Evolutionary conservation across 37 sponge, comb jelly and placozoan species (phyloP).

Genomic region (Cladorhizidae sp.): DNA sequence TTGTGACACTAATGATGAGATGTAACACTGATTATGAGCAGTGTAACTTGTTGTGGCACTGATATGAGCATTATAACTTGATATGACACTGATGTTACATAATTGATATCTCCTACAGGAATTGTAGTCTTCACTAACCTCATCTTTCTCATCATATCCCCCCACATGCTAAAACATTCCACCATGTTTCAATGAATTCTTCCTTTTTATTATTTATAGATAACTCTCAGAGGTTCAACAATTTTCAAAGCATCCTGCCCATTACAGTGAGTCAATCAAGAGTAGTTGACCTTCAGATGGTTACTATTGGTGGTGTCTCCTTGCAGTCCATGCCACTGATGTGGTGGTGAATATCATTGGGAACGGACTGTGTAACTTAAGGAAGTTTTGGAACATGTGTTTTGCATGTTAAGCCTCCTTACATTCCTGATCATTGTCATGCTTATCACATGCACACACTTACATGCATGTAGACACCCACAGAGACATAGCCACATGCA

Average conservation of each 20-base stretch:
- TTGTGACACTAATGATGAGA: too few species aligned
- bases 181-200: not conserved
- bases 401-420: too few species aligned
- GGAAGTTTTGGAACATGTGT: conserved; percentile 73
- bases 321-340: conserved; percentile 73
- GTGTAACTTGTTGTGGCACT: too few species aligned
- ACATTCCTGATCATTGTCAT: not conserved
- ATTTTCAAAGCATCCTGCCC: conserved; percentile 7
- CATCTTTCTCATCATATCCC: conserved; percentile 42
- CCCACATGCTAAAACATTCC: not conserved
- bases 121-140: conserved; percentile 37
- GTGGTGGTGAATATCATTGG: conserved; percentile 64
- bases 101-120: conserved; percentile 31
- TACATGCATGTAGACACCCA: not conserved
- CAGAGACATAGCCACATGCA: not conserved
- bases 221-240: not conserved
- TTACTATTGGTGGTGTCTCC: not conserved
- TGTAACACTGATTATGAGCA: too few species aligned
- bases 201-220: not conserved
- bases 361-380: conserved; percentile 66
- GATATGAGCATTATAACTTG: too few species aligned
- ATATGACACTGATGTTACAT: too few species aligned
- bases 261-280: conserved; percentile 47
- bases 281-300: not conserved
- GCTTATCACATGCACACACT: not conserved